Base-by-base conservation (phyloP, 2,888 invertebrate species). In the Stramonita haemastoma region DNA sequence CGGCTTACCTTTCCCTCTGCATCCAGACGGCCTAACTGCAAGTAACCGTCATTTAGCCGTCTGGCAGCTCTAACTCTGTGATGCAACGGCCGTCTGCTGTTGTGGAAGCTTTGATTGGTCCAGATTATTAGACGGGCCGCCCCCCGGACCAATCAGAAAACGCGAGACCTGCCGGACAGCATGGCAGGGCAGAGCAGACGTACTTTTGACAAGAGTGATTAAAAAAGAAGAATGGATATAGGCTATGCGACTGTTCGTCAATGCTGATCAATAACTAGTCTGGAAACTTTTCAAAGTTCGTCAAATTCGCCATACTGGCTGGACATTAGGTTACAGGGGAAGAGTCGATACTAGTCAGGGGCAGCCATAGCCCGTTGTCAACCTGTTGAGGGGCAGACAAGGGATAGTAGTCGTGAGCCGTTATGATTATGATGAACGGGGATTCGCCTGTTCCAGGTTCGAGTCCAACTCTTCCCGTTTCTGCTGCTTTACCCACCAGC, bases 361-460 rank as follows among this genome's bases (percentile, higher is more conserved):
- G 8, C 46, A 46, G 46, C 46, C 46, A 2, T 5, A 46, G 46
- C 46, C 46, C 8, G 46, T 46, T 46, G 46, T 66, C 66, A 66
- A 66, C 19, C 66, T 6, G 66, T 46, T 46, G 46, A 46, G 46
- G 46, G 46, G 46, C 46, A 5, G 46, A 46, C 46, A 46, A 46
- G 46, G 46, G 46, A 46, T 46, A 46, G 46, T 46, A 46, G 46
- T 46, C 32, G 60, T 46, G 26, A 46, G n/a, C 56, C 60, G 83
- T 56, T 56, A 90, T 89, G 90, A 90, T 90, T 73, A 89, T 89
- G 86, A 87, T 90, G 66, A 81, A 85, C 57, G 89, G 83, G n/a
- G 89, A 89, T 29, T 89, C 46, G 26, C 73, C 87, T 19, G 77
- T 73, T 60, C 90, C 90, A 13, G 87, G 90, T 70, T 86, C 88